Evolutionary conservation across 2,888 invertebrate genomes (phyloP).

Genomic region (Amphipyra tragopoginis): DNA sequence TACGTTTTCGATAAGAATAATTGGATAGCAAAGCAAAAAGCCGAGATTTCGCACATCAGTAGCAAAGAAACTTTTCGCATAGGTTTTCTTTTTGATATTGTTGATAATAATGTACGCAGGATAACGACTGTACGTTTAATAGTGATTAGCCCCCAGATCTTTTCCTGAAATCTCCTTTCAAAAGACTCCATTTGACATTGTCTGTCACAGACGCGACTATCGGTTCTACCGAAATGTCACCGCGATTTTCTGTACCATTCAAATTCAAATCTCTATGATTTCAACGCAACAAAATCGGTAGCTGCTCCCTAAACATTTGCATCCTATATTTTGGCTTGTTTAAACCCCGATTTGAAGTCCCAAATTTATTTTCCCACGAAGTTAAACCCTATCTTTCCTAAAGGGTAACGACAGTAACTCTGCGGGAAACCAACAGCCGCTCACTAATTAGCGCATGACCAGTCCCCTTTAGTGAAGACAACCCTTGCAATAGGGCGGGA

Average conservation of each 20-base stretch:
- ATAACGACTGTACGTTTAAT: too few relatives aligned
- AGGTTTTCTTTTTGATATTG: constrained; percentile 39
- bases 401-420: constrained; percentile 33
- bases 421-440: constrained; percentile 48
- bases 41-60: constrained; percentile 4
- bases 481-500: constrained; percentile 37
- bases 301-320: too few relatives aligned
- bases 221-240: background rate
- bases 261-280: background rate
- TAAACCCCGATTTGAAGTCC: constrained; percentile 3
- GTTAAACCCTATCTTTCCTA: constrained; percentile 31
- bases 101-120: background rate
- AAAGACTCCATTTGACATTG: background rate
- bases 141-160: too few relatives aligned
- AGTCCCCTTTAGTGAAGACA: constrained; percentile 37
- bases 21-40: constrained; percentile 14
- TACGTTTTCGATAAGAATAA: constrained; percentile 28
- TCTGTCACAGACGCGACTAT: background rate
- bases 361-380: constrained; percentile 19
- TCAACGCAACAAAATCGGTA: too few relatives aligned
- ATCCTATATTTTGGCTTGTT: too few relatives aligned
- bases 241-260: background rate
- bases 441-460: constrained; percentile 44
- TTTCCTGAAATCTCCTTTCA: background rate
- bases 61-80: constrained; percentile 15